phyloP scores from a whole-genome alignment of 2,888 invertebrate species.

The Octonoba sinensis region DNA sequence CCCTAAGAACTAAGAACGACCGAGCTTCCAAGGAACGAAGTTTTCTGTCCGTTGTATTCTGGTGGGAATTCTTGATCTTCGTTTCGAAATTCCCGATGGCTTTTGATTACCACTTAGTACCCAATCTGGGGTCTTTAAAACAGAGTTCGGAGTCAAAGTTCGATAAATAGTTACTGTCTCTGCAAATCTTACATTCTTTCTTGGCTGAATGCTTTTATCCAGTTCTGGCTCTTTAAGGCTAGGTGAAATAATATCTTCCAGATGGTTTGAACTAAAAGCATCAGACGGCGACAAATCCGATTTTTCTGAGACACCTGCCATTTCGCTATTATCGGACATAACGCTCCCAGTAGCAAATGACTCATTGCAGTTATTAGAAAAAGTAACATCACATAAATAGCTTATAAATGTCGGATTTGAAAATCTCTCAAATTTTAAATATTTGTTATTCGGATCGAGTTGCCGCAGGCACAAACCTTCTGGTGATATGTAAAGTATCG shows the following conservation, averaged over 20 bases:
- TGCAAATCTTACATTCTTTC: slow-evolving; percentile 50
- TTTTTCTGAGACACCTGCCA: no score
- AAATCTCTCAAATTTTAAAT: neutral
- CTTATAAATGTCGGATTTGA: slow-evolving; percentile 48
- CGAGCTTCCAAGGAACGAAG: slow-evolving; percentile 41
- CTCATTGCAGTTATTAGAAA: neutral
- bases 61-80: slow-evolving; percentile 36
- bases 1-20: no score
- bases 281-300: no score
- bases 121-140: slow-evolving; percentile 37
- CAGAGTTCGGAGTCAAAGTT: slow-evolving; percentile 20
- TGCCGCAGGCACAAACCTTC: slow-evolving; percentile 68
- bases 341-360: neutral
- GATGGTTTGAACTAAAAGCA: neutral
- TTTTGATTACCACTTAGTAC: neutral
- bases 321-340: no score
- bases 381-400: slow-evolving; percentile 61
- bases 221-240: neutral
- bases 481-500: slow-evolving; percentile 68
- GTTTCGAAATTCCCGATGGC: neutral
- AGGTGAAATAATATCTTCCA: neutral
- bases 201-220: neutral
- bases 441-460: slow-evolving; percentile 30
- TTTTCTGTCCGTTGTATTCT: slow-evolving; percentile 11
- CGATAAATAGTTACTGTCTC: slow-evolving; percentile 51